Evolutionary conservation across 2,113 vertebrate genomes (phyloP).

Genomic region (Dolichallabes microphthalmus): DNA sequence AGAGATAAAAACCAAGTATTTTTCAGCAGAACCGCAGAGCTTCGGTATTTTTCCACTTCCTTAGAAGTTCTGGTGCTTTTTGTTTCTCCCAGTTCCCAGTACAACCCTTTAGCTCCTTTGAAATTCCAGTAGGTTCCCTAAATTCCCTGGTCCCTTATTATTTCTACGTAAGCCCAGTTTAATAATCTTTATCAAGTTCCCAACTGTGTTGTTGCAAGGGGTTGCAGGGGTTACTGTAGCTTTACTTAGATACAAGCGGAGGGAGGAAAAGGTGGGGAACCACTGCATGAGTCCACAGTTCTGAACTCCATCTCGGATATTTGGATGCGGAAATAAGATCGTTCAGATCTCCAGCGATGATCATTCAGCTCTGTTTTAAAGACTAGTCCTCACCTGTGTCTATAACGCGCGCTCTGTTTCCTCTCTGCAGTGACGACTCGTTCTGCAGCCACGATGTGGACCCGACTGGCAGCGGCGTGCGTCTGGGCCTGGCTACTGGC

Average conservation of each 20-base stretch:
- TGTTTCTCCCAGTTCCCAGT: background rate
- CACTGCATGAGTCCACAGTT: background rate
- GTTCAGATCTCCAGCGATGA: background rate
- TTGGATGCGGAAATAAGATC: background rate
- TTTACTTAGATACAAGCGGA: too few species aligned
- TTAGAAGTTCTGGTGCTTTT: background rate
- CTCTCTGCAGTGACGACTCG: slow-evolving; percentile 62
- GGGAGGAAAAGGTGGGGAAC: too few species aligned
- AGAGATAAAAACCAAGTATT: too few species aligned
- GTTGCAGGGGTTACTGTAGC: too few species aligned
- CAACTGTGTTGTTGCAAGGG: too few species aligned
- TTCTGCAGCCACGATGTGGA: slow-evolving; percentile 79
- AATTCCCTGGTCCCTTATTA: background rate
- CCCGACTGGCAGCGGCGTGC: slow-evolving; percentile 74
- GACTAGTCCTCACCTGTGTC: background rate
- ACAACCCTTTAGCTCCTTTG: background rate
- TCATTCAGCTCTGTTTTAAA: background rate
- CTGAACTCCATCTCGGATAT: background rate
- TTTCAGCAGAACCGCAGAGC: background rate
- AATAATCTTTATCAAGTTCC: background rate
- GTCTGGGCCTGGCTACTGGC: slow-evolving; percentile 87
- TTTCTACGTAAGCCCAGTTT: background rate
- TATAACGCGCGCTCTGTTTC: background rate
- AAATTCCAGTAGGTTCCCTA: background rate
- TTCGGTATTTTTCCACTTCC: background rate